Conservation (phyloP, 2,113 vertebrate genomes). For the Actenoides hombroni region DNA sequence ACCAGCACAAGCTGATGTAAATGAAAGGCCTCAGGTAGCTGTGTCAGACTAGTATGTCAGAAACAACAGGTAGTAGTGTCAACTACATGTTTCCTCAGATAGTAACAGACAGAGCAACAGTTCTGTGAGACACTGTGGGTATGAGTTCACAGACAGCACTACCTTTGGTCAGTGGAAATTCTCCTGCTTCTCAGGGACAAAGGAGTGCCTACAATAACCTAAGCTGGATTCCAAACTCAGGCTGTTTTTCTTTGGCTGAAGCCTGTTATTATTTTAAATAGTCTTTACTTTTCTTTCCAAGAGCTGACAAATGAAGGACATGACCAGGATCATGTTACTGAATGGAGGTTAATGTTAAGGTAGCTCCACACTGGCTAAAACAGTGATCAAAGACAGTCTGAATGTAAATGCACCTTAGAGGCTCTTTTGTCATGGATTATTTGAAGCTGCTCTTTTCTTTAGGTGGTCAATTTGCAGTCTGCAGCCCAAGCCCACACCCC, state of each 20-base stretch:
- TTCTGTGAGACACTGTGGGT: neutral
- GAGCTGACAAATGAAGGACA: neutral
- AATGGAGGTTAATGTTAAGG: neutral
- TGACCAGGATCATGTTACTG: neutral
- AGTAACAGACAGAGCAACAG: neutral
- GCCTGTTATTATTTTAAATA: neutral
- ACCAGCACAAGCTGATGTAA: neutral
- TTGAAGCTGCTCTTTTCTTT: neutral
- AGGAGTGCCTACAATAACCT: neutral
- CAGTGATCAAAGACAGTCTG: neutral
- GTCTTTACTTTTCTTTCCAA: neutral
- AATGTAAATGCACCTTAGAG: neutral
- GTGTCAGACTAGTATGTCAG: neutral
- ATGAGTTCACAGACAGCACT: neutral
- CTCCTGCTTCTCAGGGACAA: neutral
- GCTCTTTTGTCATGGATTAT: neutral
- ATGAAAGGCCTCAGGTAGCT: neutral
- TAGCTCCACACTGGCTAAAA: neutral
- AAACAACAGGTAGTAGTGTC: neutral
- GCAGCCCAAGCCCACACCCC: neutral
- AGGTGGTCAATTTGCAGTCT: neutral
- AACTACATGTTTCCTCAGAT: neutral
- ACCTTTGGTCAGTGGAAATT: neutral
- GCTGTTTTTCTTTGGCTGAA: neutral
- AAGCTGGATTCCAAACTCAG: neutral